These are phyloP conservation scores for Campaea margaritaria DNA, from an alignment of 2,888 invertebrate genomes.

Conservation along the genomic window DNA sequence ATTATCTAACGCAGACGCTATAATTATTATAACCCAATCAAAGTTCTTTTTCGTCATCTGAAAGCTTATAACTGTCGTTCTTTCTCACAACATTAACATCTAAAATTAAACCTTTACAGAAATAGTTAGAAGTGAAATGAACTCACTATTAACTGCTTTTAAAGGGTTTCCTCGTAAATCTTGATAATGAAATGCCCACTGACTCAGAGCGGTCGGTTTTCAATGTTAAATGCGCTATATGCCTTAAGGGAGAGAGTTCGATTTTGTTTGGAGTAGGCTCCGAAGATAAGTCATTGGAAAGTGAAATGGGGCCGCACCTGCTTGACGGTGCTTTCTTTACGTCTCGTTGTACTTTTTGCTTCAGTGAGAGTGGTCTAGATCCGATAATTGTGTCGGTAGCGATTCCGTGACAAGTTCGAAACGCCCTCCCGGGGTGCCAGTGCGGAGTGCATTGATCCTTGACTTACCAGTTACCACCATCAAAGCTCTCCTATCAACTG, in stretches of 20 bases:
- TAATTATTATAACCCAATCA: slow-evolving; percentile 8
- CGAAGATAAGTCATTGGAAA: slow-evolving; percentile 79
- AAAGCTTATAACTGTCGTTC: slow-evolving; percentile 12
- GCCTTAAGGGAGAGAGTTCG: slow-evolving; percentile 50
- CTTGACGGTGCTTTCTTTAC: slow-evolving; percentile 80
- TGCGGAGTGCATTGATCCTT: slow-evolving; percentile 42
- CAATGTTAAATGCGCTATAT: slow-evolving; percentile 49
- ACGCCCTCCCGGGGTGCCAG: slow-evolving; percentile 53
- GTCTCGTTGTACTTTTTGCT: slow-evolving; percentile 80
- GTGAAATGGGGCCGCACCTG: slow-evolving; percentile 84
- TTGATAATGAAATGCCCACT: slow-evolving; percentile 75
- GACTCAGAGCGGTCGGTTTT: slow-evolving; percentile 47
- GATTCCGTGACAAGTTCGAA: slow-evolving; percentile 70
- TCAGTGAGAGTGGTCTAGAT: slow-evolving; percentile 84
- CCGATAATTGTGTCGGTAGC: slow-evolving; percentile 81
- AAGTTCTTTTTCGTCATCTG: slow-evolving; percentile 9
- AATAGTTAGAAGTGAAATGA: slow-evolving; percentile 70
- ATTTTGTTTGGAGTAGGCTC: slow-evolving; percentile 49
- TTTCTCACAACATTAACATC: slow-evolving; percentile 23
- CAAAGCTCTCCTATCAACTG: neutral
- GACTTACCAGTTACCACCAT: slow-evolving; percentile 3
- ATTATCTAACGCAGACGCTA: slow-evolving; percentile 7
- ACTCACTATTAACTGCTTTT: slow-evolving; percentile 74
- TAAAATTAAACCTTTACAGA: slow-evolving; percentile 51
- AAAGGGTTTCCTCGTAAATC: slow-evolving; percentile 80